A percentile compares a stretch with the other conserved stretches of the same genome.
Evolutionary conservation across 2,797 vertebrate species (phyloP).

Genomic region (Lithobates sylvaticus): DNA sequence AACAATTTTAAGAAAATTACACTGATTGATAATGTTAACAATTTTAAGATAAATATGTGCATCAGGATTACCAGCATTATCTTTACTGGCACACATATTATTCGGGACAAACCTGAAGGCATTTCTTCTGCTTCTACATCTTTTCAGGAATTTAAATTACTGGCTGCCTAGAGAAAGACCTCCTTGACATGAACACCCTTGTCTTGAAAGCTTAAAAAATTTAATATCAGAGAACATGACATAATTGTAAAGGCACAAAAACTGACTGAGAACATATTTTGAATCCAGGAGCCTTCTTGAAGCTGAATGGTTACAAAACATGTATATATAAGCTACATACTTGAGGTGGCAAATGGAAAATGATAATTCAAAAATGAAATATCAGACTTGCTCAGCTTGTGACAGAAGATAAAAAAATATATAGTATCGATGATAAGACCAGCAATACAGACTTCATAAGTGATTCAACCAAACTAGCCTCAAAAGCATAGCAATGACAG

Average conservation of each 20-base stretch:
- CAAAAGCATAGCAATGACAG: no score
- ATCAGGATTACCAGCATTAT: background rate
- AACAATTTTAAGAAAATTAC: background rate
- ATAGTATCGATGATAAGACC: no score
- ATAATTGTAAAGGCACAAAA: slow-evolving; percentile 29
- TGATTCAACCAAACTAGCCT: no score
- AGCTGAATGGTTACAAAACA: background rate
- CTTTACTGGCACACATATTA: background rate
- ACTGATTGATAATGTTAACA: background rate
- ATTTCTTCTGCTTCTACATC: background rate
- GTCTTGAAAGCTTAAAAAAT: slow-evolving; percentile 27
- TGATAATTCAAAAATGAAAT: no score
- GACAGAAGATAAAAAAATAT: no score
- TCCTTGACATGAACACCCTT: slow-evolving; percentile 23
- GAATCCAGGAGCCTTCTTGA: background rate
- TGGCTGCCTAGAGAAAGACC: slow-evolving; percentile 43
- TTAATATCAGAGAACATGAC: slow-evolving; percentile 22
- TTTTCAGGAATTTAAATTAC: slow-evolving; percentile 43
- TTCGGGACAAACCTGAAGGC: background rate
- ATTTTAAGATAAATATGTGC: background rate
- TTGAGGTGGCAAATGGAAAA: background rate
- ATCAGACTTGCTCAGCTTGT: no score
- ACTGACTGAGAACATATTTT: slow-evolving; percentile 3
- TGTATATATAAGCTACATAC: background rate
- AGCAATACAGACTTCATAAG: no score